A percentile compares a stretch with the other conserved stretches of the same genome.
These are phyloP conservation scores for Drosophila carrolli DNA, from an alignment of 1,140 invertebrate genomes.

Conservation along the genomic window DNA sequence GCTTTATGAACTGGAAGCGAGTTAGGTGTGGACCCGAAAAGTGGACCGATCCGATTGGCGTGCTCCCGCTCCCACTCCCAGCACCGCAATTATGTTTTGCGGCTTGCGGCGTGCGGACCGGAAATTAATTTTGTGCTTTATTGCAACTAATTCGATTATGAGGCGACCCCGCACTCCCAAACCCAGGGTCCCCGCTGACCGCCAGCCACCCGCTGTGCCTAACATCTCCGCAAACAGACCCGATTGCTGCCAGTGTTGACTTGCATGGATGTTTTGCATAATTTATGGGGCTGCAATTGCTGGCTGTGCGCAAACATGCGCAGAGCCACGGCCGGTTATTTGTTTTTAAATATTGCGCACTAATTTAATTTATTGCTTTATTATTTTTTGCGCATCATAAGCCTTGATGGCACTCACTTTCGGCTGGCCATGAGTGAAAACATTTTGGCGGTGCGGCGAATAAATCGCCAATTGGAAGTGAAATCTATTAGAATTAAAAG, in stretches of 20 bases:
- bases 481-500: slow-evolving; percentile 28
- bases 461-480: slow-evolving; percentile 51
- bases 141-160: slow-evolving; percentile 81
- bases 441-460: slow-evolving; percentile 2
- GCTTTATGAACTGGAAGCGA: slow-evolving; percentile 58
- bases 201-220: slow-evolving; percentile 29
- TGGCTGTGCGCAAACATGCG: slow-evolving; percentile 27
- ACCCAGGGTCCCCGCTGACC: not conserved
- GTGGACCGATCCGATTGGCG: not conserved
- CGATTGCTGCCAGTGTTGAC: slow-evolving; percentile 35
- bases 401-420: slow-evolving; percentile 23
- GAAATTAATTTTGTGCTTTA: slow-evolving; percentile 78
- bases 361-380: slow-evolving; percentile 64
- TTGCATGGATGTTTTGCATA: slow-evolving; percentile 49
- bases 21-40: not conserved
- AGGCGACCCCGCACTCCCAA: slow-evolving; percentile 4
- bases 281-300: slow-evolving; percentile 44
- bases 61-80: not conserved
- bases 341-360: slow-evolving; percentile 58
- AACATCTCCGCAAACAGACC: slow-evolving; percentile 37
- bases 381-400: slow-evolving; percentile 48
- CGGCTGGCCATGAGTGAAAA: not conserved
- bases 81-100: slow-evolving; percentile 42
- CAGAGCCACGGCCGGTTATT: slow-evolving; percentile 41
- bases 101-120: slow-evolving; percentile 59